These are phyloP conservation scores for Glaucopsyche alexis DNA, from an alignment of 2,888 invertebrate genomes.

Conservation along the genomic window DNA sequence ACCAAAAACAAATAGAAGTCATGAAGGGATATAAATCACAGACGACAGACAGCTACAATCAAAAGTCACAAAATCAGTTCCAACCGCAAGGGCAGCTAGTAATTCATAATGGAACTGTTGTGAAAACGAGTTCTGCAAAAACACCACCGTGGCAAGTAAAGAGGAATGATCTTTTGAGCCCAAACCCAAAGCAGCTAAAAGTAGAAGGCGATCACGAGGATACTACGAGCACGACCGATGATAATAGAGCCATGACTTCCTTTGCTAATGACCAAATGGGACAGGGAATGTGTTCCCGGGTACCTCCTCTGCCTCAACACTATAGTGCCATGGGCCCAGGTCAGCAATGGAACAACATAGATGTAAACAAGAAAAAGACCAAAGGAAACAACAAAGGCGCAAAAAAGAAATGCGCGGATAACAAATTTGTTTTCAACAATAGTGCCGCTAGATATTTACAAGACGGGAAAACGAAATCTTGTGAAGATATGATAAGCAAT, in stretches of 20 bases:
- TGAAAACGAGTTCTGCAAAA: conserved; percentile 75
- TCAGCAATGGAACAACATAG: conserved; percentile 69
- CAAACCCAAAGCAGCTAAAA: conserved; percentile 61
- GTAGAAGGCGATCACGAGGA: conserved; percentile 67
- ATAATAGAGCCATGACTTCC: conserved; percentile 57
- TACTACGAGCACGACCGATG: conserved; percentile 59
- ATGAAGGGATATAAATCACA: conserved; percentile 74
- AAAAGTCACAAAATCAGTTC: conserved; percentile 59
- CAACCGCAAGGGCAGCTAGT: conserved; percentile 67
- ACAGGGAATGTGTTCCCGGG: conserved; percentile 83
- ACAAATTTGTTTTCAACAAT: conserved; percentile 56
- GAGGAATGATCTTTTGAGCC: conserved; percentile 61
- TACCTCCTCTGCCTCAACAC: conserved; percentile 87
- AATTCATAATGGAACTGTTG: conserved; percentile 72
- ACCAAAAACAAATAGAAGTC: conserved; percentile 77
- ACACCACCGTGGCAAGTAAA: conserved; percentile 82
- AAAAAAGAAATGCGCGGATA: conserved; percentile 74
- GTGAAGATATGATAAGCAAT: conserved; percentile 71
- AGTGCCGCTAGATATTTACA: conserved; percentile 62
- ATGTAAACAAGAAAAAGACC: conserved; percentile 74
- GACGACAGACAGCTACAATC: conserved; percentile 56
- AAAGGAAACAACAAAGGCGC: conserved; percentile 76
- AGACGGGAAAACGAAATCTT: conserved; percentile 65
- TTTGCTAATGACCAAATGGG: conserved; percentile 55
- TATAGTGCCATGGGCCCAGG: conserved; percentile 69